Percentiles rank a stretch among this genome's conserved stretches.
These are phyloP conservation scores for Octomys mimax DNA, from an alignment of 2,797 vertebrate species.

Conservation along the genomic window DNA sequence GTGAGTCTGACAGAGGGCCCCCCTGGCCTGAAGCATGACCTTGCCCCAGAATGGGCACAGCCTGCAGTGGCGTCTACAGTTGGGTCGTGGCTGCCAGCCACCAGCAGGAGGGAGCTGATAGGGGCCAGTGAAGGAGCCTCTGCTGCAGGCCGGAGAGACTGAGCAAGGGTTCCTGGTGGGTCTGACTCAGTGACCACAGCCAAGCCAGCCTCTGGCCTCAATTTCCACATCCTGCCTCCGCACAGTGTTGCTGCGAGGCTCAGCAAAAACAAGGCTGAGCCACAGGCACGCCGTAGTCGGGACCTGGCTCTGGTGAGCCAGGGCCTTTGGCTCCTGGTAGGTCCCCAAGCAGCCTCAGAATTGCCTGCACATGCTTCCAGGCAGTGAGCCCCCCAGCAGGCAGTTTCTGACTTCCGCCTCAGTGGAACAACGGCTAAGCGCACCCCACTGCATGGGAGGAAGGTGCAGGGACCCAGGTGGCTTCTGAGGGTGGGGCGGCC, in stretches of 20 bases:
- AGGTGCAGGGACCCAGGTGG: neutral
- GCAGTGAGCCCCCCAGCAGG: neutral
- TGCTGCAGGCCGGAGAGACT: neutral
- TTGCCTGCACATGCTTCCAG: neutral
- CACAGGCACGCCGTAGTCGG: neutral
- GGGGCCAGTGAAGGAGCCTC: neutral
- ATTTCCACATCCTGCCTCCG: neutral
- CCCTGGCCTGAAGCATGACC: constrained; percentile 47
- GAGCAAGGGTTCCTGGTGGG: accelerated
- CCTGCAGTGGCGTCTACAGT: neutral
- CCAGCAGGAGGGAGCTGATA: neutral
- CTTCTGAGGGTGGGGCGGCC: neutral
- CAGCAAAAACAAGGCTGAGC: too few relatives aligned
- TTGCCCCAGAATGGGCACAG: constrained; percentile 57
- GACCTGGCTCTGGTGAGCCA: neutral
- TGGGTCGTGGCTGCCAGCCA: neutral
- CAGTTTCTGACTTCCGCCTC: neutral
- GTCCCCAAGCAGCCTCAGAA: constrained; percentile 74
- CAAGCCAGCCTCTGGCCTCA: neutral
- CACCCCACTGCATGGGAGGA: accelerated
- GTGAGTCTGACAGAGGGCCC: constrained; percentile 58
- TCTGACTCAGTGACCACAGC: neutral
- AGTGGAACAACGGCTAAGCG: neutral
- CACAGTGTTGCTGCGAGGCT: neutral
- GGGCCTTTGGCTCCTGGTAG: neutral